A percentile compares a stretch with the other conserved stretches of the same genome.
Evolutionary conservation across 2,888 invertebrate genomes (phyloP).

Genomic region (Beris chalybata): DNA sequence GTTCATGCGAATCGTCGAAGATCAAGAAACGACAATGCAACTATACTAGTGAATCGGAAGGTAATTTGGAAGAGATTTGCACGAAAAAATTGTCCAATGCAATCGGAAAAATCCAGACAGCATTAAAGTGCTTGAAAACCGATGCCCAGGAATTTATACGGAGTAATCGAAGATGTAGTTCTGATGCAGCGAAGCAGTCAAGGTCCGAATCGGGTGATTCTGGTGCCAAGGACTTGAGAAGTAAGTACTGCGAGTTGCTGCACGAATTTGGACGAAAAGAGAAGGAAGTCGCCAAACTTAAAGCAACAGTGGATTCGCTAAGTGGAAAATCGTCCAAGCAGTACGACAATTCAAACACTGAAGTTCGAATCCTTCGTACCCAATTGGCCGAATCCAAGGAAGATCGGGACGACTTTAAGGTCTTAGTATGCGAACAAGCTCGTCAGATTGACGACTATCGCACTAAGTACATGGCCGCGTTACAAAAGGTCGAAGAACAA

Average conservation of each 20-base stretch:
- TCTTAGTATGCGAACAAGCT: slow-evolving; percentile 50
- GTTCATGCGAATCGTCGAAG: neutral
- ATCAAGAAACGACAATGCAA: neutral
- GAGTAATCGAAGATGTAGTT: slow-evolving; percentile 16
- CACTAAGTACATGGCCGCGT: slow-evolving; percentile 50
- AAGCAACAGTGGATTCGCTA: slow-evolving; percentile 8
- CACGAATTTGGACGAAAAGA: slow-evolving; percentile 50
- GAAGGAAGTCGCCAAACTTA: slow-evolving; percentile 41
- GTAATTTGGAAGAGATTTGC: slow-evolving; percentile 24
- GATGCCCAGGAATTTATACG: slow-evolving; percentile 13
- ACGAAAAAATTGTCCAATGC: slow-evolving; percentile 24
- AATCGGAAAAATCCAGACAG: slow-evolving; percentile 30
- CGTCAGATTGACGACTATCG: slow-evolving; percentile 50
- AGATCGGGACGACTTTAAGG: slow-evolving; percentile 49
- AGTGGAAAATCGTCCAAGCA: neutral
- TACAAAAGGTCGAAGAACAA: slow-evolving; percentile 52
- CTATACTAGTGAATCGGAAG: too few species aligned
- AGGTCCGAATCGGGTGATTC: slow-evolving; percentile 24
- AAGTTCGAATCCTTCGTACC: slow-evolving; percentile 47
- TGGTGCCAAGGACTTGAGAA: slow-evolving; percentile 45
- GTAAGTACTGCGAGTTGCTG: slow-evolving; percentile 49
- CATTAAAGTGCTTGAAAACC: slow-evolving; percentile 28
- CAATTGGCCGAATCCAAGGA: slow-evolving; percentile 49
- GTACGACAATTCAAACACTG: slow-evolving; percentile 44
- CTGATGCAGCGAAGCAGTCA: neutral